Evolutionary conservation across 2,888 invertebrate genomes (phyloP), one percentile per base, ranked within the genome.

Genomic region (Pseudoips prasinana): DNA sequence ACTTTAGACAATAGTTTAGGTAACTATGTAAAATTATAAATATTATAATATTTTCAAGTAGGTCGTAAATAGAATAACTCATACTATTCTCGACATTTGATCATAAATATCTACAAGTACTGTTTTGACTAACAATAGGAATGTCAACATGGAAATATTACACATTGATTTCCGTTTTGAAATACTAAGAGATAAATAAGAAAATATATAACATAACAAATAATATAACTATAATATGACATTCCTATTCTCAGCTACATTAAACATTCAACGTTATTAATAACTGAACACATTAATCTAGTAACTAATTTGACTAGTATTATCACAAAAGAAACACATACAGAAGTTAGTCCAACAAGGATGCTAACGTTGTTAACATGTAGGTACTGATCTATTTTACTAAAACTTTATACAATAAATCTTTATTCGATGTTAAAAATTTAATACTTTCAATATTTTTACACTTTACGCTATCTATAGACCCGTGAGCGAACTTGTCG

Each of bases 401-500:
- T 38, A 40, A 36, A 35, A 3, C 9, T 39, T 41, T 46, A 46
- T 37, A 51, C 41, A 49, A 14, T 14, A 14, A 14, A 14, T 3
- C 14, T 28, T 31, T 51, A 58, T 68, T 72, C 64, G 72, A 70
- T 71, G 70, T 66, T 48, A 52, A 34, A 45, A 48, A 37, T 40
- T 47, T 46, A 35, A 46, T 33, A 50, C 32, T 36, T 46, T 40
- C 33, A 35, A 30, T 44, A 35, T 49, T 43, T 52, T 27, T 35
- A 54, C 40, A 57, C 26, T 45, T 44, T 39, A 48, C 31, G 25
- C 24, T 35, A 14, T 14, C 14, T n/a, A 44, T 32, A 44, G 45
- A 76, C 77, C 77, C 77, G 79, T 78, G 63, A 71, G 57, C 65
- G 76, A 79, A 78, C 77, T 77, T 74, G 73, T 69, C 47, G 41